These are phyloP conservation scores for Chloroclystis v-ata DNA, from an alignment of 2,888 invertebrate genomes.

Conservation along the genomic window DNA sequence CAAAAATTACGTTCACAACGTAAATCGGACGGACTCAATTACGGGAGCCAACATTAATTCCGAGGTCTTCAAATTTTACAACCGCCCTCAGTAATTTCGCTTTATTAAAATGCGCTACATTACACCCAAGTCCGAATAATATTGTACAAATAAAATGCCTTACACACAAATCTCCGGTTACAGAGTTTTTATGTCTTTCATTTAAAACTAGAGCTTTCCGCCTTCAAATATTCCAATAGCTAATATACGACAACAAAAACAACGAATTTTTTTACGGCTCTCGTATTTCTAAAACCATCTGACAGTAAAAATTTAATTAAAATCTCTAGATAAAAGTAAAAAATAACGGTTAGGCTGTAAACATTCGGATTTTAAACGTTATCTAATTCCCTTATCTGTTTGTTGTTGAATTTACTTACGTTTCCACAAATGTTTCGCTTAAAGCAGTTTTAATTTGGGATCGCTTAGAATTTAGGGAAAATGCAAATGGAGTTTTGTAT, in stretches of 20 bases:
- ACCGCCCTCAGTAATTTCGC: constrained; percentile 60
- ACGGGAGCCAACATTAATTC: constrained; percentile 59
- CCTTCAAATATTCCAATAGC: constrained; percentile 5
- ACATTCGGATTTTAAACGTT: constrained; percentile 21
- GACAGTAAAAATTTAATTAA: constrained; percentile 23
- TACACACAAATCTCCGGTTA: constrained; percentile 50
- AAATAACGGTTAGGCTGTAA: constrained; percentile 19
- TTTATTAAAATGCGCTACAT: constrained; percentile 69
- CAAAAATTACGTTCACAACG: constrained; percentile 48
- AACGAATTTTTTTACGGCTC: constrained; percentile 17
- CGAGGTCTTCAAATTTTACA: constrained; percentile 66
- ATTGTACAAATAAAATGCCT: constrained; percentile 52
- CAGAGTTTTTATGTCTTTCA: constrained; percentile 52
- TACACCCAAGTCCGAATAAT: constrained; percentile 49
- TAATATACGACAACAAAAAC: constrained; percentile 11
- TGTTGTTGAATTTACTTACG: constrained; percentile 39
- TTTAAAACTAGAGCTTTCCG: constrained; percentile 22
- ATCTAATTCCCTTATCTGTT: constrained; percentile 21
- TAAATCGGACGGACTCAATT: constrained; percentile 59
- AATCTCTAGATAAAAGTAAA: constrained; percentile 22
- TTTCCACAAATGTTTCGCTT: constrained; percentile 33
- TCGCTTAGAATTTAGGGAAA: constrained; percentile 30
- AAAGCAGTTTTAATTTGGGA: constrained; percentile 34
- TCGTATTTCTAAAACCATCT: constrained; percentile 16
- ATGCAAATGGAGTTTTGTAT: constrained; percentile 20